These are phyloP conservation scores for Erpobdella octoculata DNA, from an alignment of 2,888 invertebrate species.

Conservation along the genomic window DNA sequence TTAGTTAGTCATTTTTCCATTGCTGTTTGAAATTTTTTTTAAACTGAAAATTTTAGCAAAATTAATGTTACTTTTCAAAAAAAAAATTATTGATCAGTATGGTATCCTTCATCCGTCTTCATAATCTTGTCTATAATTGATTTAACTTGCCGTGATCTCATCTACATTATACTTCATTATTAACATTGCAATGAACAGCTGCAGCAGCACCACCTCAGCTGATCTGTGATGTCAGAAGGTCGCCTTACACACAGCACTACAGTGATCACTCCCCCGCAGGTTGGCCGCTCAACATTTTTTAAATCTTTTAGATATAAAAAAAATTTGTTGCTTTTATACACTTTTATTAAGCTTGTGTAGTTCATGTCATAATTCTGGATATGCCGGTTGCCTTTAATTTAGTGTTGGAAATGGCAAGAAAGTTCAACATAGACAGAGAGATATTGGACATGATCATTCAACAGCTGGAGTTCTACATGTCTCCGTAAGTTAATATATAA, in stretches of 20 bases:
- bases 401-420: background rate
- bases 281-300: background rate
- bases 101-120: no score
- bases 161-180: background rate
- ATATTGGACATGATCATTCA: background rate
- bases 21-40: no score
- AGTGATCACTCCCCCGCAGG: background rate
- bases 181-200: no score
- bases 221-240: slow-evolving; percentile 4
- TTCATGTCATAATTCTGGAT: background rate
- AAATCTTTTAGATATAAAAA: no score
- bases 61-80: no score
- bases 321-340: no score
- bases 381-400: background rate
- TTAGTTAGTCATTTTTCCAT: no score
- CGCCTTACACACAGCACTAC: slow-evolving; percentile 10
- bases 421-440: background rate
- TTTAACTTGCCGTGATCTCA: background rate
- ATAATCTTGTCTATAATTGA: no score
- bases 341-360: no score
- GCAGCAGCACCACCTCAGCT: slow-evolving; percentile 6
- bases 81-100: no score
- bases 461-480: slow-evolving; percentile 6
- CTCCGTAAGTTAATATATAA: background rate
- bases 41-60: no score